A percentile compares a stretch with the other conserved stretches of the same genome.
Evolutionary conservation across 2,113 vertebrate species (phyloP).

Genomic region (Zootoca vivipara): DNA sequence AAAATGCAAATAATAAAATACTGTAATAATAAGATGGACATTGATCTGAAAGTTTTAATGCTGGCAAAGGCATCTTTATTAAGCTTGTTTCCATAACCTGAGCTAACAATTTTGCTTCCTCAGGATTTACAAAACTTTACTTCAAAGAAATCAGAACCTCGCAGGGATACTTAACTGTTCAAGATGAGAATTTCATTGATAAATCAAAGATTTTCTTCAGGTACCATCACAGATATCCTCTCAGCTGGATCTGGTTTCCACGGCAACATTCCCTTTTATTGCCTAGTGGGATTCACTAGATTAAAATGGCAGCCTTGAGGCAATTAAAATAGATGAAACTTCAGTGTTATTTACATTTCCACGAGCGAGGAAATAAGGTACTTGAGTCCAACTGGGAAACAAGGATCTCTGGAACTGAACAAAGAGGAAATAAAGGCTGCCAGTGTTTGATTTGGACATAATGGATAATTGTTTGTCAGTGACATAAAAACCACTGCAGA

Average conservation of each 20-base stretch:
- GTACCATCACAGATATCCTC: slow-evolving; percentile 47
- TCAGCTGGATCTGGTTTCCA: slow-evolving; percentile 72
- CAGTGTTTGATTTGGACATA: slow-evolving; percentile 59
- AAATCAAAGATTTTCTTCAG: slow-evolving; percentile 50
- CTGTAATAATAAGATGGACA: neutral
- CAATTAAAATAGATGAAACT: slow-evolving; percentile 72
- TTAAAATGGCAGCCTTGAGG: slow-evolving; percentile 61
- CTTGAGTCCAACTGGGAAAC: slow-evolving; percentile 59
- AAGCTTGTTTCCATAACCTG: neutral
- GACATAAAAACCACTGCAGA: slow-evolving; percentile 30
- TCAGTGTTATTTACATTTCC: slow-evolving; percentile 69
- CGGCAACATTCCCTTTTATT: slow-evolving; percentile 71
- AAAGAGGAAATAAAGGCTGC: slow-evolving; percentile 67
- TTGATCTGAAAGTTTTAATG: neutral
- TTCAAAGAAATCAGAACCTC: neutral
- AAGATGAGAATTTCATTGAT: neutral
- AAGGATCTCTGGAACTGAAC: slow-evolving; percentile 29
- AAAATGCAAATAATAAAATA: neutral
- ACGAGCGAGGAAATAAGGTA: slow-evolving; percentile 45
- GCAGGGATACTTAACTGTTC: neutral
- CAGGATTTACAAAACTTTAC: neutral
- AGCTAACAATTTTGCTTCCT: neutral
- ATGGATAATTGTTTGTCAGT: slow-evolving; percentile 41
- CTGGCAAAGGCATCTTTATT: neutral
- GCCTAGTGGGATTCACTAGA: slow-evolving; percentile 65